A percentile compares a stretch with the other conserved stretches of the same genome.
Evolutionary conservation across 2,797 vertebrate genomes (phyloP).

Genomic region (Pelochelys cantorii): DNA sequence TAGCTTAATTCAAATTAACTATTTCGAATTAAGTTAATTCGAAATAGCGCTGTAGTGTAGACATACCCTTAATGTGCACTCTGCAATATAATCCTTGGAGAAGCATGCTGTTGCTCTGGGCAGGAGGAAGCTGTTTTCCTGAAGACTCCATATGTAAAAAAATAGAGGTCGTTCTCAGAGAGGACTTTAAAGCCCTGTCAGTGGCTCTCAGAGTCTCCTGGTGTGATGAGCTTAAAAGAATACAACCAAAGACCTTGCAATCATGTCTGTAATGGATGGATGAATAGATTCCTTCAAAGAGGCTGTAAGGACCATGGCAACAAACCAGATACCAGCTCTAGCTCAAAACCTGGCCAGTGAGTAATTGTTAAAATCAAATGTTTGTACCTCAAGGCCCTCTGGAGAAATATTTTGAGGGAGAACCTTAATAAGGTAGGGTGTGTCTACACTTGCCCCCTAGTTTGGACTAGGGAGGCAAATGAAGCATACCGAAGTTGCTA

Average conservation of each 20-base stretch:
- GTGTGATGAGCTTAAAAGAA: not conserved
- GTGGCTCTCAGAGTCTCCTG: not conserved
- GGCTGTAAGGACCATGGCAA: not conserved
- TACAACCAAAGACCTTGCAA: not conserved
- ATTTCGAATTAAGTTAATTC: no score
- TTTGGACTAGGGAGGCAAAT: no score
- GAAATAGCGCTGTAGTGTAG: no score
- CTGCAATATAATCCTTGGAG: not conserved
- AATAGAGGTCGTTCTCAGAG: not conserved
- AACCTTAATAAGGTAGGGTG: not conserved
- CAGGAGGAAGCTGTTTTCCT: not conserved
- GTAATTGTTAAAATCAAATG: conserved; percentile 51
- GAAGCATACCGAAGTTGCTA: no score
- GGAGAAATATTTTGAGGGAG: not conserved
- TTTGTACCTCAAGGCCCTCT: not conserved
- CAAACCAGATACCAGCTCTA: conserved; percentile 26
- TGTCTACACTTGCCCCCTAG: no score
- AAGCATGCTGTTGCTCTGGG: not conserved
- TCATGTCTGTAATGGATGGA: not conserved
- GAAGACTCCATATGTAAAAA: not conserved
- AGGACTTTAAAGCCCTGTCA: not conserved
- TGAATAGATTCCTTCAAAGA: not conserved
- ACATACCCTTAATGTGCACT: not conserved
- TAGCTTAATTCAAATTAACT: no score
- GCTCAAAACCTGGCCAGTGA: conserved; percentile 47